Base-by-base conservation (phyloP, 2,113 vertebrate species). In the Rynchops niger region DNA sequence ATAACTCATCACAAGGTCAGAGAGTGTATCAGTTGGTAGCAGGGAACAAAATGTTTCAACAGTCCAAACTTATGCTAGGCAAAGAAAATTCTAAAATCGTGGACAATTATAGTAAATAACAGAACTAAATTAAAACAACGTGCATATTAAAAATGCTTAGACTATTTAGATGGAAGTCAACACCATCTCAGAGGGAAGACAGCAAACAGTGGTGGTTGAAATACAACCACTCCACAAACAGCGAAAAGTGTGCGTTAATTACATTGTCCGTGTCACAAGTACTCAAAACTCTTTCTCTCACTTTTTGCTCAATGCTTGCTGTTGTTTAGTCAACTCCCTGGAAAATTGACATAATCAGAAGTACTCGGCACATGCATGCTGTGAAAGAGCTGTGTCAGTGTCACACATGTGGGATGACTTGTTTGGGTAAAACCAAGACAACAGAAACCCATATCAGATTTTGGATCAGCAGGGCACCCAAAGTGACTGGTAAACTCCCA, bases 261-360 rank as follows among this genome's bases (percentile, higher is more conserved):
- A 71, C 16, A 8, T 5, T 40, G 13, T 6, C 0, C 0, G 3
- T 19, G 23, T 49, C 50, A 27, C 30, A 47, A 74, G 74, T 65
- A 36, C 62, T 92, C 15, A 4, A 63, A 84, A 58, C 42, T 53
- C 70, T 71, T 88, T 32, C 77, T 63, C 71, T 90, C 61, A 3
- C 45, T 88, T 79, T 63, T 66, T 79, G 72, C 65, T 72, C 66
- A 88, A 90, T 3, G 12, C 21, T 63, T 30, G 12, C 72, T 78
- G 36, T 58, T 87, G 62, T 74, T 93, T 34, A 52, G 79, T 5
- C 45, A 69, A 11, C 62, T 61, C 52, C 55, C 16, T 4, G 12
- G 74, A 53, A 92, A 59, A 65, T 11, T 43, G 76, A 34, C 69
- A 53, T 56, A 29, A 56, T 55, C 62, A 20, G n/a, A 32, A 63